Evolutionary conservation across 2,888 invertebrate genomes (phyloP).

Genomic region (Linhomoeus sp.): DNA sequence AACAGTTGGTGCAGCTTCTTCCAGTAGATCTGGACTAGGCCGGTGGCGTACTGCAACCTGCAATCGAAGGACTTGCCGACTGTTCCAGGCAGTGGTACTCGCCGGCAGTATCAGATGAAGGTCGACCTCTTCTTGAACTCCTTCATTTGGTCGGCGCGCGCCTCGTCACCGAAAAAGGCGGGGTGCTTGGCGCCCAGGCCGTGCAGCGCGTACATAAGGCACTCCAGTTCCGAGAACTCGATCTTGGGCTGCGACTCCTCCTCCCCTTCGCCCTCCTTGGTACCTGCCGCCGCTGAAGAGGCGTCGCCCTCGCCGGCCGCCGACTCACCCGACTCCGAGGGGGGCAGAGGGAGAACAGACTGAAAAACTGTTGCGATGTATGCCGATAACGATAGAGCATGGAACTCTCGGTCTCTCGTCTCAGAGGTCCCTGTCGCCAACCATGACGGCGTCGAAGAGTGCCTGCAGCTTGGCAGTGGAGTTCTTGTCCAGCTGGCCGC

Average conservation of each 20-base stretch:
- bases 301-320: slow-evolving; percentile 14
- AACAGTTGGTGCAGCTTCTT: slow-evolving; percentile 47
- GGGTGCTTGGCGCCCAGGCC: slow-evolving; percentile 58
- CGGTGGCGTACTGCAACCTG: slow-evolving; percentile 70
- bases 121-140: slow-evolving; percentile 46
- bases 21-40: slow-evolving; percentile 66
- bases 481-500: slow-evolving; percentile 44
- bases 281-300: not conserved
- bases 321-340: slow-evolving; percentile 39
- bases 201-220: slow-evolving; percentile 53
- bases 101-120: not conserved
- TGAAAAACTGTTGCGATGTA: too few relatives aligned
- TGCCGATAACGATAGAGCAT: too few relatives aligned
- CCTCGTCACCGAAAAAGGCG: slow-evolving; percentile 44
- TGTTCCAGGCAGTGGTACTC: not conserved
- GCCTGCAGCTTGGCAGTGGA: slow-evolving; percentile 38
- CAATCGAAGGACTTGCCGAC: slow-evolving; percentile 4
- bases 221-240: slow-evolving; percentile 80
- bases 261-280: slow-evolving; percentile 27
- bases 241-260: too few relatives aligned
- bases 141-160: slow-evolving; percentile 52
- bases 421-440: too few relatives aligned
- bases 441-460: slow-evolving; percentile 56
- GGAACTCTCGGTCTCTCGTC: not conserved
- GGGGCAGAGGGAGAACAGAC: slow-evolving; percentile 72